Percentiles rank a stretch among this genome's conserved stretches.
Evolutionary conservation across 2,113 vertebrate species (phyloP).

Genomic region (Parus major): DNA sequence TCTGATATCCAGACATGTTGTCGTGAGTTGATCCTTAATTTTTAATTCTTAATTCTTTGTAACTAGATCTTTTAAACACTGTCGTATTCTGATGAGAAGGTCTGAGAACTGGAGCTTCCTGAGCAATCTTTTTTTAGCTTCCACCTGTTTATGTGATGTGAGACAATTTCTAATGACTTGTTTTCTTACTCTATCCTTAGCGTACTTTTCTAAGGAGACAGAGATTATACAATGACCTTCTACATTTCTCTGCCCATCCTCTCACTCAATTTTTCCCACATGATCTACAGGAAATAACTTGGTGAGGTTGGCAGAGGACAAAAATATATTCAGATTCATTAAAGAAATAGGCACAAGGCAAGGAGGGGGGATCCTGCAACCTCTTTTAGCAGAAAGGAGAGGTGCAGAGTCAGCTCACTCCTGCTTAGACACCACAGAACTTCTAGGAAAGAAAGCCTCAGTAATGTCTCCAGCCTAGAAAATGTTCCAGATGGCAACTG

Average conservation of each 20-base stretch:
- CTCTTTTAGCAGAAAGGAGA: background rate
- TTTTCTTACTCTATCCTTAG: background rate
- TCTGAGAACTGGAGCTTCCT: background rate
- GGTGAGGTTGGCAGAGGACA: background rate
- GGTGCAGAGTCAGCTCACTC: background rate
- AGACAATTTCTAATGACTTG: background rate
- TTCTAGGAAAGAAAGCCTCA: background rate
- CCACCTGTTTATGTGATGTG: background rate
- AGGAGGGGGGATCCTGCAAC: background rate
- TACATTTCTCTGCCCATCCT: background rate
- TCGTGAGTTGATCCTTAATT: too few relatives aligned
- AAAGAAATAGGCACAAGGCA: background rate
- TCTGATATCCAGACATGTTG: too few relatives aligned
- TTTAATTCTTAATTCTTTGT: too few relatives aligned
- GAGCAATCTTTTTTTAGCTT: background rate
- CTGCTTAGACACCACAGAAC: background rate
- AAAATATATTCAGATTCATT: background rate
- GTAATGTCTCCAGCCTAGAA: background rate
- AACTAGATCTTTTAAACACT: background rate
- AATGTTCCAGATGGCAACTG: background rate
- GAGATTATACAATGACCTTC: background rate
- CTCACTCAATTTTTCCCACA: background rate
- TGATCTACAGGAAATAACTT: background rate
- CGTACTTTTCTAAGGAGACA: background rate
- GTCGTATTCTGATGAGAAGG: background rate